Base-by-base conservation (phyloP, 2,113 vertebrate species). In the Alaudala cheleensis region DNA sequence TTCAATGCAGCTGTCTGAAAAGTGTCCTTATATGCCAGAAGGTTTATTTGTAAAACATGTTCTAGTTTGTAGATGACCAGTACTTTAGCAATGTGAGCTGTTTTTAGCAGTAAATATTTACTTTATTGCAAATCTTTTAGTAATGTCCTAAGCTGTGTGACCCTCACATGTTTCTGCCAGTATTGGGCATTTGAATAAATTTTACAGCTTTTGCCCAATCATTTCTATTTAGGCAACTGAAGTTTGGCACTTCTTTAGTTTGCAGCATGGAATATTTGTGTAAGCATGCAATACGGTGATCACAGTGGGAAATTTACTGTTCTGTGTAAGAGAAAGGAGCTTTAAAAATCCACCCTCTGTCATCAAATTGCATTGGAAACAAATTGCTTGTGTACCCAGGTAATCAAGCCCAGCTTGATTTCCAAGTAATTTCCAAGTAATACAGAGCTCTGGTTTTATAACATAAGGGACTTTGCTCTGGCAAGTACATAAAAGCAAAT, bases 401-500 rank as follows among this genome's bases (percentile, higher is more conserved):
- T 97, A 95, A 95, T 93, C 40, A 44, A 93, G 84, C 51, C 51
- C 62, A 94, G 90, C 37, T 97, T 37, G 37, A 37, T 37, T 37
- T 37, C 37, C 37, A 37, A 37, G 88, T 79, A 90, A 90, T 91
- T 62, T 86, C 84, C 70, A 91, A 93, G 70, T 96, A 93, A 85
- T 91, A 61, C 67, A 71, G 87, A 96, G 85, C 57, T 49, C 39
- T 79, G 26, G 34, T 94, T 95, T 97, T 95, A 86, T 86, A 97
- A 97, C 78, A 92, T 93, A 87, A 76, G 65, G 28, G 77, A 82
- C 94, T 98, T 97, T 95, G 70, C 80, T 93, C 86, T 92, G 86
- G 70, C 60, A 92, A 97, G 88, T 98, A 98, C 99, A 98, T 98
- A 98, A 98, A 98, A 98, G 97, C 96, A 97, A 98, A 97, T 97